Evolutionary conservation across 2,888 invertebrate genomes (phyloP).

Genomic region (Tiliacea aurago): DNA sequence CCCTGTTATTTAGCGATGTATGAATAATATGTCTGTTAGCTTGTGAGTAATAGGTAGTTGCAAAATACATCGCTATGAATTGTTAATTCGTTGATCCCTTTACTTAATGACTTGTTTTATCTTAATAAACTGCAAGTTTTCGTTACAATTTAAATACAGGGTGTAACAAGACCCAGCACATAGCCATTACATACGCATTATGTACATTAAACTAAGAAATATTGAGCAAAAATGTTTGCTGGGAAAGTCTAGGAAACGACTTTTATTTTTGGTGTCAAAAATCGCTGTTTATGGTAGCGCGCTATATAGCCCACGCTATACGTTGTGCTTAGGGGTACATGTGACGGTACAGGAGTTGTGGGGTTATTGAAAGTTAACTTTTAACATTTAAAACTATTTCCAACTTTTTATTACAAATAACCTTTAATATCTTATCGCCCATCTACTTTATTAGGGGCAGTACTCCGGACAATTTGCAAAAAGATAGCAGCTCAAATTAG

Average conservation of each 20-base stretch:
- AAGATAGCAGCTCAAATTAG: constrained; percentile 5
- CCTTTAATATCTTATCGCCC: not conserved
- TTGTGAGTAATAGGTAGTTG: not conserved
- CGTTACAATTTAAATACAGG: not conserved
- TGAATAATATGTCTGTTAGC: not conserved
- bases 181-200: not conserved
- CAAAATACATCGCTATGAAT: not conserved
- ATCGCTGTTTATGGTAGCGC: not conserved
- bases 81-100: not conserved
- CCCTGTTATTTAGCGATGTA: not conserved
- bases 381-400: not conserved
- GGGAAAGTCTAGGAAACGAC: not conserved
- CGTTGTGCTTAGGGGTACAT: not conserved
- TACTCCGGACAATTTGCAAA: not conserved
- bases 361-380: not conserved
- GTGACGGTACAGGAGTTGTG: not conserved
- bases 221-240: not conserved
- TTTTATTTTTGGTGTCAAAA: not conserved
- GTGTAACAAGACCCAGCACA: not conserved
- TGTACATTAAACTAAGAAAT: not conserved
- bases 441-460: not conserved
- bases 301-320: not conserved
- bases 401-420: not conserved
- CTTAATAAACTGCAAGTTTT: not conserved
- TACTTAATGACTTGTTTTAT: not conserved